phyloP scores from a whole-genome alignment of 2,797 vertebrate genomes.

The Smutsia gigantea region DNA sequence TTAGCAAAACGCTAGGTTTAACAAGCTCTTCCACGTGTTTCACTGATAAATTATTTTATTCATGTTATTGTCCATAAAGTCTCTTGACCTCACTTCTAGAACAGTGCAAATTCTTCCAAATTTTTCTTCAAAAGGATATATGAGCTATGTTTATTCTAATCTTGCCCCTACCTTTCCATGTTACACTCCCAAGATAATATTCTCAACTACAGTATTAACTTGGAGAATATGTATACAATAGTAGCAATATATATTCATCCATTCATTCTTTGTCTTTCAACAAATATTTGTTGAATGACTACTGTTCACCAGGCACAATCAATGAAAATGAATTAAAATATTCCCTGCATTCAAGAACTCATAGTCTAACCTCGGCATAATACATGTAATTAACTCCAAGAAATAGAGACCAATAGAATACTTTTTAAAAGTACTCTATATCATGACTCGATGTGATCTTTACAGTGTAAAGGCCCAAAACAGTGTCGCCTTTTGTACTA shows the following conservation, averaged over 20 bases:
- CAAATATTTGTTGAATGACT: not conserved
- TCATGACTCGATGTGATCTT: not conserved
- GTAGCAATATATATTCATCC: not conserved
- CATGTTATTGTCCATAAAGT: not conserved
- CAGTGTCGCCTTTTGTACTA: not conserved
- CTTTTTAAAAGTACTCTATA: not conserved
- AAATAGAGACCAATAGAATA: not conserved
- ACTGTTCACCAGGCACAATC: not conserved
- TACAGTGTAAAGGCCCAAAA: not conserved
- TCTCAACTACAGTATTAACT: not conserved
- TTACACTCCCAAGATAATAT: not conserved
- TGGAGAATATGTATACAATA: not conserved
- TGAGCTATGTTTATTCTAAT: not conserved
- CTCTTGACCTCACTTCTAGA: not conserved
- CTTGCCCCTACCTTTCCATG: not conserved
- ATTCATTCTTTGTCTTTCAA: conserved; percentile 4
- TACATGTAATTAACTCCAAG: not conserved
- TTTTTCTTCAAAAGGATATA: not conserved
- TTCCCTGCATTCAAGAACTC: not conserved
- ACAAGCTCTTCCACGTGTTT: not conserved
- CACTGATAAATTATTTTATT: not conserved
- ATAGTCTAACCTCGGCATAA: not conserved
- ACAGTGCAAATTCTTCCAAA: not conserved
- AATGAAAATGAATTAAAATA: not conserved
- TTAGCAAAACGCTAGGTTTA: conserved; percentile 34